Percentiles rank a stretch among this genome's conserved stretches.
These are phyloP conservation scores for Otus scops DNA, from an alignment of 2,797 vertebrate species.

Conservation along the genomic window DNA sequence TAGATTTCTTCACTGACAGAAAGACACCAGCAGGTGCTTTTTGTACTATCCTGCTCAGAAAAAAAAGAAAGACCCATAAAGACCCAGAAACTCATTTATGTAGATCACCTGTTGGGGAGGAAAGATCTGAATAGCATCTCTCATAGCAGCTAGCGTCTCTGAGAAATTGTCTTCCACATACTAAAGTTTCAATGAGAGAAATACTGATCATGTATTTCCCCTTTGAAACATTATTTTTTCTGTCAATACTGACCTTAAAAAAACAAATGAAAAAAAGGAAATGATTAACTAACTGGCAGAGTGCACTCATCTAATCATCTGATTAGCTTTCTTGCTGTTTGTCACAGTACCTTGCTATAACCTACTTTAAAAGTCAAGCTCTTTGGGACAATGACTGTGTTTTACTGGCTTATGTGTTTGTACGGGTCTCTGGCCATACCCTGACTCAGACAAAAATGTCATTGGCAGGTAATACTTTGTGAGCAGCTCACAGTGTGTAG, in stretches of 20 bases:
- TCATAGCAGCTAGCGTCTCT: neutral
- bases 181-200: neutral
- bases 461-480: neutral
- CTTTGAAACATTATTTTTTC: neutral
- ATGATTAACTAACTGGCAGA: conserved; percentile 1
- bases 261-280: neutral
- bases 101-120: neutral
- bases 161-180: neutral
- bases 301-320: neutral
- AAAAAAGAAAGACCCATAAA: neutral
- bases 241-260: neutral
- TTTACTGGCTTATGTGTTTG: neutral
- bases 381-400: neutral
- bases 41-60: neutral
- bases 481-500: neutral
- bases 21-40: neutral
- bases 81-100: neutral
- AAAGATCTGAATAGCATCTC: neutral
- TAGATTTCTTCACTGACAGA: neutral
- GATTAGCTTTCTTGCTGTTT: neutral
- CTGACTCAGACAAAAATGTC: neutral
- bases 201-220: neutral
- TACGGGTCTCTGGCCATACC: neutral
- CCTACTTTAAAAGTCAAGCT: neutral
- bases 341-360: neutral